These are phyloP conservation scores for Leucosticte australis DNA, from an alignment of 2,113 vertebrate species.

Conservation along the genomic window DNA sequence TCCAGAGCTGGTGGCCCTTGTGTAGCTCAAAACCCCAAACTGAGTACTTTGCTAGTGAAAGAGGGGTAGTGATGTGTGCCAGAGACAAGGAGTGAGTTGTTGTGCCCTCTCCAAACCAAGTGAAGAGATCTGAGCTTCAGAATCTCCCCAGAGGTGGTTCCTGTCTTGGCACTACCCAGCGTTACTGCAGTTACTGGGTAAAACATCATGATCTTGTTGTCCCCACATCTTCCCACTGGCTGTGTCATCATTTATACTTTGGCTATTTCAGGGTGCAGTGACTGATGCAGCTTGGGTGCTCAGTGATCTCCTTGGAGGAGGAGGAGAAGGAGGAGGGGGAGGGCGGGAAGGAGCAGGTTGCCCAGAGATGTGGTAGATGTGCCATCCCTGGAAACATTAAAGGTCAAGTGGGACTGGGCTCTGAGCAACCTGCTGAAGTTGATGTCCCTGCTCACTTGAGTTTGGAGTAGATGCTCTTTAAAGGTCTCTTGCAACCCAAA, in stretches of 20 bases:
- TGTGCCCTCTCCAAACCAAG: neutral
- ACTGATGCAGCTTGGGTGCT: neutral
- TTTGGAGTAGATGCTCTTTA: neutral
- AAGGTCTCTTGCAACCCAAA: neutral
- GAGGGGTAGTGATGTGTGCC: rapidly evolving
- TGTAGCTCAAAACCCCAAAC: neutral
- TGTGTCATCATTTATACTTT: neutral
- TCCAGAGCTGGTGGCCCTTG: neutral
- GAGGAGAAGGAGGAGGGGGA: neutral
- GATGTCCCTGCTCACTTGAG: neutral
- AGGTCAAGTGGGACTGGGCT: neutral
- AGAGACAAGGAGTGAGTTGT: neutral
- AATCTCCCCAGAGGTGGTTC: neutral
- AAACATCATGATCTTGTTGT: neutral
- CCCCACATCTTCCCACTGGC: neutral
- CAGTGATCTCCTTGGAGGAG: neutral
- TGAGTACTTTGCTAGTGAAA: neutral
- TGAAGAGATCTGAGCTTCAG: neutral
- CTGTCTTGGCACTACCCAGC: neutral
- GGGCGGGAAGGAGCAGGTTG: neutral
- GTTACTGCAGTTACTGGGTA: neutral
- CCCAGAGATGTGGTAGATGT: neutral
- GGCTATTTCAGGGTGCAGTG: neutral
- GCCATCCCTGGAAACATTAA: neutral
- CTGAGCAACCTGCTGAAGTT: rapidly evolving